Conservation (phyloP, 2,113 vertebrate species). For the Cavia porcellus region DNA sequence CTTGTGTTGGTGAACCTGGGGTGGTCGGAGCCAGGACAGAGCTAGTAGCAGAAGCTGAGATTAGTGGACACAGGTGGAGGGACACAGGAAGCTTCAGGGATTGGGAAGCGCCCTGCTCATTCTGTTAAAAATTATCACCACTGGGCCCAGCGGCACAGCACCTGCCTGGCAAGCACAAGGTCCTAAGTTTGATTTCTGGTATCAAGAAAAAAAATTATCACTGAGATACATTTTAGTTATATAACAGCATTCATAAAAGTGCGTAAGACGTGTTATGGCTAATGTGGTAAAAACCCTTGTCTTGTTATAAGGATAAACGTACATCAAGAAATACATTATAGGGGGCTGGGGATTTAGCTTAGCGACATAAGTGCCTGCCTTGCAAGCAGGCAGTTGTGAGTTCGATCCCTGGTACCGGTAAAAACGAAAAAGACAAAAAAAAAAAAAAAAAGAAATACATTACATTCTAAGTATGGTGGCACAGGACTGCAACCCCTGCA, state of each 20-base stretch:
- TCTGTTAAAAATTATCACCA: not conserved
- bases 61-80: not conserved
- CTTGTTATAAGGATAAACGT: not conserved
- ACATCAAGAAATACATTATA: not conserved
- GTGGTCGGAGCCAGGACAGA: not conserved
- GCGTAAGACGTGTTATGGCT: not conserved
- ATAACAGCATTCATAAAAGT: slow-evolving; percentile 3
- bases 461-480: not conserved
- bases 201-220: too few relatives aligned
- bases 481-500: not conserved
- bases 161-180: too few relatives aligned
- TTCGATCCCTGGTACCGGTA: too few relatives aligned
- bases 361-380: too few relatives aligned
- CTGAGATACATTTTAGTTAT: not conserved
- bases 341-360: too few relatives aligned
- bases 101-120: not conserved
- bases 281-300: not conserved
- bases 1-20: not conserved
- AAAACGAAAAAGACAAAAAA: too few relatives aligned
- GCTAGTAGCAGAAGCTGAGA: not conserved
- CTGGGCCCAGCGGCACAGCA: too few relatives aligned
- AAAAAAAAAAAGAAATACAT: too few relatives aligned
- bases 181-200: too few relatives aligned
- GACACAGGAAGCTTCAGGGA: not conserved
- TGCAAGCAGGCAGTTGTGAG: too few relatives aligned